These are phyloP conservation scores for Pseudomugil tenellus DNA, from an alignment of 2,797 vertebrate genomes.

Conservation along the genomic window DNA sequence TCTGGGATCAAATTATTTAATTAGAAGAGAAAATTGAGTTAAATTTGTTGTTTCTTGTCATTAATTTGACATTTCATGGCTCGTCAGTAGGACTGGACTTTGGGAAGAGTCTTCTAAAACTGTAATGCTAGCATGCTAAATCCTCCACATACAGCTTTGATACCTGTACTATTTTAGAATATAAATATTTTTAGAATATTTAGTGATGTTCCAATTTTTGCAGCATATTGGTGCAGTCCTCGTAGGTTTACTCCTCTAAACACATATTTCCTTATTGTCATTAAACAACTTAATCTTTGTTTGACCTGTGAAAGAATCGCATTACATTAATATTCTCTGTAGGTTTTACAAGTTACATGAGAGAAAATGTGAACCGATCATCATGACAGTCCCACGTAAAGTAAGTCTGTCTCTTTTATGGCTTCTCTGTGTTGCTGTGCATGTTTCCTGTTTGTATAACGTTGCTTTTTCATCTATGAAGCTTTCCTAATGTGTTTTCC, in stretches of 20 bases:
- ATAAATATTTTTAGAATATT: no score
- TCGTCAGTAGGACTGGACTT: not conserved
- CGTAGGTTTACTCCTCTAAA: not conserved
- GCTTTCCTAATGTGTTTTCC: not conserved
- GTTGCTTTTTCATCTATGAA: not conserved
- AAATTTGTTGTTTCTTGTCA: not conserved
- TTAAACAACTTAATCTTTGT: not conserved
- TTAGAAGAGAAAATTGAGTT: not conserved
- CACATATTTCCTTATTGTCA: not conserved
- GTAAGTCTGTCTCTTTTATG: conserved; percentile 62
- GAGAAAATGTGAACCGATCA: conserved; percentile 92
- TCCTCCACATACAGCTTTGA: not conserved
- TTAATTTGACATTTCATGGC: not conserved
- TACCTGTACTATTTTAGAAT: not conserved
- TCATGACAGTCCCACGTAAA: conserved; percentile 94
- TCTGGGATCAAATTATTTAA: not conserved
- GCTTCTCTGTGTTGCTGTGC: not conserved
- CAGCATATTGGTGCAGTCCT: not conserved
- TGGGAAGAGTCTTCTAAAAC: not conserved
- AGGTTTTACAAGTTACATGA: conserved; percentile 96
- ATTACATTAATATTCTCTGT: conserved; percentile 24
- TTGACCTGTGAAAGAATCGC: not conserved
- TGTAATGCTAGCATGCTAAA: not conserved
- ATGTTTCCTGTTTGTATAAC: not conserved
- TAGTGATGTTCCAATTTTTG: not conserved